Conservation (phyloP, 2,113 vertebrate species). For the Psephotus haematonotus region DNA sequence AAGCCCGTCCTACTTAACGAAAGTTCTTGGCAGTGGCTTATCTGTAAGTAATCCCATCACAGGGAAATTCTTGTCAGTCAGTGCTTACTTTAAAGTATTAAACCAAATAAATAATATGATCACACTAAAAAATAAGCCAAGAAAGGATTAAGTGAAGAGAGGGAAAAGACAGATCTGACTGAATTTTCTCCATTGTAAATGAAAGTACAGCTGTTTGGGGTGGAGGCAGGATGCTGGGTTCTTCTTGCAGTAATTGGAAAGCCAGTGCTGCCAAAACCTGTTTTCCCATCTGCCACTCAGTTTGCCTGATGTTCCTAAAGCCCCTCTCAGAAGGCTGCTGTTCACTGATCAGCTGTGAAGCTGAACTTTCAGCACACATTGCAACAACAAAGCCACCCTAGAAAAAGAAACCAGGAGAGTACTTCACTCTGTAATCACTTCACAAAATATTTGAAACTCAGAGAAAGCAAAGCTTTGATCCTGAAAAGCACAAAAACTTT, state of each 20-base stretch:
- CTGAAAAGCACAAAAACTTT: not conserved
- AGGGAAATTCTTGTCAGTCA: not conserved
- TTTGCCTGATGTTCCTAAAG: slow-evolving; percentile 22
- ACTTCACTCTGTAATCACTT: not conserved
- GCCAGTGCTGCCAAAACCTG: slow-evolving; percentile 28
- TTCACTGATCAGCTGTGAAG: slow-evolving; percentile 50
- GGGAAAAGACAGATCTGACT: not conserved
- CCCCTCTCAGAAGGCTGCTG: slow-evolving; percentile 7
- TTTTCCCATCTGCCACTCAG: slow-evolving; percentile 35
- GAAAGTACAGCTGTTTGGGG: not conserved
- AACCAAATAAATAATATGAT: not conserved
- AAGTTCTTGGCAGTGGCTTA: not conserved
- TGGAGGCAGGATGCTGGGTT: not conserved
- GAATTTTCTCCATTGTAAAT: slow-evolving; percentile 30
- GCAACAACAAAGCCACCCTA: not conserved
- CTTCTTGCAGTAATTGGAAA: slow-evolving; percentile 38
- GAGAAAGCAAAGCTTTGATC: not conserved
- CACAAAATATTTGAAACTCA: not conserved
- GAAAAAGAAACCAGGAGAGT: not conserved
- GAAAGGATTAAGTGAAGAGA: not conserved
- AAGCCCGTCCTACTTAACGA: not conserved
- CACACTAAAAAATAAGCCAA: not conserved
- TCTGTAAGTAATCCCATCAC: not conserved
- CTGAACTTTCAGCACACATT: slow-evolving; percentile 29
- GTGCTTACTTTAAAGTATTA: not conserved